Base-by-base conservation (phyloP, 2,113 vertebrate genomes). In the Labeo catla region DNA sequence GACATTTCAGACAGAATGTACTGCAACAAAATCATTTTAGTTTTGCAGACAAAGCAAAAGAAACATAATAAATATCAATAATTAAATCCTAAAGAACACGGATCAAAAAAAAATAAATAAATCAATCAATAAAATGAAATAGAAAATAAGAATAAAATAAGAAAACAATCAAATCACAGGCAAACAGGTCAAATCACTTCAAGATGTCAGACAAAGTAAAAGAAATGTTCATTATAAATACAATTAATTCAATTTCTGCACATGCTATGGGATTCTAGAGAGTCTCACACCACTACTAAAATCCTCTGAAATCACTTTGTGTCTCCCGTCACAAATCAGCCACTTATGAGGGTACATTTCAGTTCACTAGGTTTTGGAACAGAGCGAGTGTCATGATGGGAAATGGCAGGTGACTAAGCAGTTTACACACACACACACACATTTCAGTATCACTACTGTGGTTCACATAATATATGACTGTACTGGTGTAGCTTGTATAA, bases 401-500 rank as follows among this genome's bases (percentile, higher is more conserved):
- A 34, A 54, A 76, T 34, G 15, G 9, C 47, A 54, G 49, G 49
- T 77, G 74, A 54, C 74, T 50, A n/a, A 72, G 36, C 66, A 34
- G 74, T 76, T 76, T 34, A 43, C 36, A 70, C 66, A 70, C 3
- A 39, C 13, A 66, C 39, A 45, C 39, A 5, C n/a, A 49, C 12
- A 7, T 52, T 49, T 13, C 61, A 85, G 45, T 54, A 52, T 59
- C 52, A 74, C 28, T 45, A 66, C 23, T 52, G 10, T 19, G 39
- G 59, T 16, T 50, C 57, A 59, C 15, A 52, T 16, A 68, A 52
- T 54, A 54, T 52, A 77, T 77, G 49, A 54, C 49, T 54, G 76
- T 54, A 77, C 16, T 43, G 21, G 15, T 21, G 52, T 59, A n/a
- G 76, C 34, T 59, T 79, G 34, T 79, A 19, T 79, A 79, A 78